phyloP scores from a whole-genome alignment of 2,888 invertebrate species.

The Dicyrtoma fusca region DNA sequence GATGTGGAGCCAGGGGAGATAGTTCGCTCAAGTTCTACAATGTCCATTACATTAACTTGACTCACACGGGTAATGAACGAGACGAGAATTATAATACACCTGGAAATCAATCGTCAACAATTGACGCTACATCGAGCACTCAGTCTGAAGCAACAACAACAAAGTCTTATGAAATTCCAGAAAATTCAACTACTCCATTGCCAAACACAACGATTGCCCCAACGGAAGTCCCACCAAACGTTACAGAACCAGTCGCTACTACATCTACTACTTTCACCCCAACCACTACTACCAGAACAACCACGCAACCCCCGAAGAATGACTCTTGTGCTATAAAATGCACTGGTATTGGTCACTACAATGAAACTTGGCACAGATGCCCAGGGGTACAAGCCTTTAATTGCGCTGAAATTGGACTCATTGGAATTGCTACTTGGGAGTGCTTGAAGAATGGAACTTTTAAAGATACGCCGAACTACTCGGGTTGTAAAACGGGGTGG shows the following conservation, averaged over 20 bases:
- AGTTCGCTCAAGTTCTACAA: background rate
- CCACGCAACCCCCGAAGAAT: background rate
- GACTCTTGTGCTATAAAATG: background rate
- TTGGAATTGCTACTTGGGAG: slow-evolving; percentile 38
- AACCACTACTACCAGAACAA: slow-evolving; percentile 14
- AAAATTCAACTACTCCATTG: slow-evolving; percentile 5
- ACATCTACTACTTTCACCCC: slow-evolving; percentile 20
- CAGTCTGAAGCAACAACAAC: background rate
- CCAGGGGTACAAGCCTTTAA: slow-evolving; percentile 13
- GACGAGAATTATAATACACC: background rate
- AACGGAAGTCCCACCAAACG: background rate
- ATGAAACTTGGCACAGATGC: slow-evolving; percentile 40
- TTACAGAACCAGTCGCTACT: background rate
- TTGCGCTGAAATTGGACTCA: slow-evolving; percentile 27
- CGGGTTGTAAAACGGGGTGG: slow-evolving; percentile 46
- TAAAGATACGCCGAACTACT: slow-evolving; percentile 43
- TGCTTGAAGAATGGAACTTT: slow-evolving; percentile 42
- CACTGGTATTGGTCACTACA: background rate
- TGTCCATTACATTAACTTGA: background rate
- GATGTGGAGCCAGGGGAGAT: background rate
- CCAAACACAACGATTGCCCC: background rate
- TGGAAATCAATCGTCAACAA: background rate
- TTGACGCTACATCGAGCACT: background rate
- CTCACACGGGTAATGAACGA: background rate
- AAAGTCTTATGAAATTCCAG: no score